These are phyloP conservation scores for Fistularia tabacaria DNA, from an alignment of 2,797 vertebrate genomes.

Conservation along the genomic window DNA sequence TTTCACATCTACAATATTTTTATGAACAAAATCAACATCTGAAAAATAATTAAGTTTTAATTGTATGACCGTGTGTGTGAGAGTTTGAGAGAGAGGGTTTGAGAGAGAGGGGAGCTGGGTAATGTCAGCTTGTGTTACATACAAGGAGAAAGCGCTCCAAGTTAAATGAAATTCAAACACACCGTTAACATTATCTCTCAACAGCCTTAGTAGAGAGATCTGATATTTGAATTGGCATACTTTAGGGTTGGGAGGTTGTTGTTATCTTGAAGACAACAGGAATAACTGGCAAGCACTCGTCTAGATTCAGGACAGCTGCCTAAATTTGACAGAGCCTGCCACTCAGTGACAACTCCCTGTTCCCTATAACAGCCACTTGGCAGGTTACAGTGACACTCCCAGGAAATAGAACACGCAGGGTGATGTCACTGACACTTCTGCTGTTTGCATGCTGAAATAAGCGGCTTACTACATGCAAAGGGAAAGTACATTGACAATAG, in stretches of 20 bases:
- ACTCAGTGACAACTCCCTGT: slow-evolving; percentile 47
- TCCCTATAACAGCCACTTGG: slow-evolving; percentile 40
- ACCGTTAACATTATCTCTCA: no score
- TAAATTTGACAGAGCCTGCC: slow-evolving; percentile 61
- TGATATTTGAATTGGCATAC: slow-evolving; percentile 12
- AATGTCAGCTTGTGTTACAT: no score
- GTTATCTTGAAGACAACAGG: slow-evolving; percentile 29
- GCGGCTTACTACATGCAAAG: slow-evolving; percentile 6
- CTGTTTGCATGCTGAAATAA: slow-evolving; percentile 9
- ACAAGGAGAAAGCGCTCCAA: no score
- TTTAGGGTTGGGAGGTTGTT: slow-evolving; percentile 25
- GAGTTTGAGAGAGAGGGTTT: no score
- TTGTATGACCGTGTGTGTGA: no score
- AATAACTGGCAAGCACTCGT: slow-evolving; percentile 46
- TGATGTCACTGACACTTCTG: slow-evolving; percentile 12
- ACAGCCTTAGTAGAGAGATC: slow-evolving; percentile 1
- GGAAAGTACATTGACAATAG: no score
- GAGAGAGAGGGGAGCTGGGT: no score
- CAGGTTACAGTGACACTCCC: slow-evolving; percentile 24
- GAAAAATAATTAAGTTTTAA: no score
- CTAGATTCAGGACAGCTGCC: slow-evolving; percentile 55
- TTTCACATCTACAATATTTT: no score
- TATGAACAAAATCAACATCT: no score
- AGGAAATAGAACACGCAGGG: slow-evolving; percentile 26
- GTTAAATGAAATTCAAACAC: no score